Base-by-base conservation (phyloP, 1,140 invertebrate species). In the Drosophila ananassae region DNA sequence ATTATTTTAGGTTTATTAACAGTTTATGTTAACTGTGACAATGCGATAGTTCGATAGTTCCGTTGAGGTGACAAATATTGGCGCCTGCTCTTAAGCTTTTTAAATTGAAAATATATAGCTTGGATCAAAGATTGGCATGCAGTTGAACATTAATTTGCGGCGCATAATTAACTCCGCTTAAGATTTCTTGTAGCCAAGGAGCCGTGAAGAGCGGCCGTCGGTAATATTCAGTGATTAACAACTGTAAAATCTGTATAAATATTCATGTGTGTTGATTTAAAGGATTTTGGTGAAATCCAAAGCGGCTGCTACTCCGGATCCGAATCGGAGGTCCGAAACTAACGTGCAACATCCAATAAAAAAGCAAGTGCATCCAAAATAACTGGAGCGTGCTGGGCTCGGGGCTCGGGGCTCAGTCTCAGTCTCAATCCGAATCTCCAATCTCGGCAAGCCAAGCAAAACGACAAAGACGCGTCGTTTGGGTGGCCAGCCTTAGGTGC, bases 221-320 rank as follows among this genome's bases (percentile, higher is more conserved):
- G 51, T 55, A 69, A 53, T 56, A 74, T 58, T 56, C 72, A 58
- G 73, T 77, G 66, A 89, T 89, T 87, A 89, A 77, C 83, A 87
- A 79, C 79, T 89, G 75, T 72, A 87, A 87, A 79, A 71, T 69
- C 32, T 22, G 44, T 53, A 76, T 79, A 48, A 74, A 58, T 60
- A 59, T 71, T 62, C 48, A 69, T 64, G 37, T 59, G 32, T 66
- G 55, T 78, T 82, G 79, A 74, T 81, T 84, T 75, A 87, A 67
- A 87, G 82, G 82, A 85, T 85, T 87, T 63, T 61, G 73, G 81
- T 85, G 81, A 85, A 85, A 85, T 85, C 81, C 73, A 56, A 32
- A 59, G 60, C 48, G 30, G 37, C 41, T 52, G 54, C n/a, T 30
- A 25, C 48, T 53, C 58, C 50, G 59, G 62, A 51, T 57, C 55